phyloP scores from a whole-genome alignment of 64 coral and sea anemone species.

The Exaiptasia diaphana region DNA sequence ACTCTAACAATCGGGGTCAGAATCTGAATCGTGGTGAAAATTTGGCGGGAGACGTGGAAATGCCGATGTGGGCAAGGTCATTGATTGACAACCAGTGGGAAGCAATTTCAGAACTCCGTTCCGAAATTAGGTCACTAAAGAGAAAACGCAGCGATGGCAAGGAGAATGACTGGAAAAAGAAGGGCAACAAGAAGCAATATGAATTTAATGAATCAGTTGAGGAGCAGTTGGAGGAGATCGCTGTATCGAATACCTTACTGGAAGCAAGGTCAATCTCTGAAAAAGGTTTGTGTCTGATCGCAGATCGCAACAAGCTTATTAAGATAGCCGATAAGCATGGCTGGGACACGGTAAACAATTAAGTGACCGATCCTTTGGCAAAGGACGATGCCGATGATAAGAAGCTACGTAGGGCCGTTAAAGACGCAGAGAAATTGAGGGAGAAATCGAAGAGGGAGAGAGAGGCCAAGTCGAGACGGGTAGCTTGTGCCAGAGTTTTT shows the following conservation, averaged over 20 bases:
- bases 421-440: slow-evolving; percentile 1
- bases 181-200: slow-evolving; percentile 4
- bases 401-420: neutral
- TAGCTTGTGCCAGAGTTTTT: neutral
- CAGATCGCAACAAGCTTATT: neutral
- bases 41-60: too few relatives aligned
- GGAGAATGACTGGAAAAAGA: neutral
- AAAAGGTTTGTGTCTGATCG: slow-evolving; percentile 15
- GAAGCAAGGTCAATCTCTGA: neutral
- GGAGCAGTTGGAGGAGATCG: neutral
- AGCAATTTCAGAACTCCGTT: neutral
- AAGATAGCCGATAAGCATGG: slow-evolving; percentile 15
- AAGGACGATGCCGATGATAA: slow-evolving; percentile 21
- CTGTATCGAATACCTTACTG: neutral
- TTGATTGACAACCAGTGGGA: neutral
- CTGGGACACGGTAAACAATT: slow-evolving; percentile 25
- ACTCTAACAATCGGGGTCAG: too few relatives aligned
- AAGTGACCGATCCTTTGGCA: neutral
- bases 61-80: too few relatives aligned
- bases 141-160: neutral
- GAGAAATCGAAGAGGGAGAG: neutral
- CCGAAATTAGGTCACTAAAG: neutral
- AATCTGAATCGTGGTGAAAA: too few relatives aligned
- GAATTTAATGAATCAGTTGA: neutral
- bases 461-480: neutral